Evolutionary conservation across 2,888 invertebrate genomes (phyloP).

Genomic region (Eristalis tenax): DNA sequence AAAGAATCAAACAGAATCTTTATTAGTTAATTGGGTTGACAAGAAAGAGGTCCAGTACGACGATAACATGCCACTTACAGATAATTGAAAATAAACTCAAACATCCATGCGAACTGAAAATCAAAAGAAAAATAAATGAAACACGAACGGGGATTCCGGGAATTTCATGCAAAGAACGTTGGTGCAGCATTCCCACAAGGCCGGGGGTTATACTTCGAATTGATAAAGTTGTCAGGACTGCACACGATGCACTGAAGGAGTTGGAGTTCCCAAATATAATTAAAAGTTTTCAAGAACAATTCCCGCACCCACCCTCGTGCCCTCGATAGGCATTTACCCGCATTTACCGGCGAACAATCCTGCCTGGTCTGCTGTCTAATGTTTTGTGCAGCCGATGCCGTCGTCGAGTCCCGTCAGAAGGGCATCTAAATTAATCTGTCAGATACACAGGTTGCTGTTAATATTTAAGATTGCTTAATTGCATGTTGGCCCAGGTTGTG

Average conservation of each 20-base stretch:
- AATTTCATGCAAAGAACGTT: constrained; percentile 1
- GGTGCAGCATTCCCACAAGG: neutral
- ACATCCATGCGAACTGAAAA: constrained; percentile 10
- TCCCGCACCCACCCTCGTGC: neutral
- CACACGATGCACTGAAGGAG: constrained; percentile 5
- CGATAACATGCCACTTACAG: neutral
- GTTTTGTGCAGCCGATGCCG: neutral
- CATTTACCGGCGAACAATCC: no score
- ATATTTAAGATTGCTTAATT: constrained; percentile 33
- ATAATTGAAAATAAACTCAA: neutral
- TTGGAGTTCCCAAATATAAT: constrained; percentile 11
- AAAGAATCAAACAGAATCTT: constrained; percentile 58
- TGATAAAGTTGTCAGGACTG: constrained; percentile 7
- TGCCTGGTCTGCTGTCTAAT: neutral
- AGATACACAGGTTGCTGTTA: constrained; percentile 29
- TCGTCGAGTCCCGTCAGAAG: neutral
- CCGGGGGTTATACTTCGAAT: neutral
- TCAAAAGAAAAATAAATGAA: neutral
- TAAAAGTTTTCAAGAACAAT: constrained; percentile 15
- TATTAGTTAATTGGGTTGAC: constrained; percentile 9
- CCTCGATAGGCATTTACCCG: no score
- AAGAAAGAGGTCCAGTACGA: neutral
- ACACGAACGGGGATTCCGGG: no score
- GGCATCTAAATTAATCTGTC: constrained; percentile 41
- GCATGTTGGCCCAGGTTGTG: constrained; percentile 14